A percentile compares a stretch with the other conserved stretches of the same genome.
These are phyloP conservation scores for Pandemis corylana DNA, from an alignment of 2,888 invertebrate species.

Conservation along the genomic window DNA sequence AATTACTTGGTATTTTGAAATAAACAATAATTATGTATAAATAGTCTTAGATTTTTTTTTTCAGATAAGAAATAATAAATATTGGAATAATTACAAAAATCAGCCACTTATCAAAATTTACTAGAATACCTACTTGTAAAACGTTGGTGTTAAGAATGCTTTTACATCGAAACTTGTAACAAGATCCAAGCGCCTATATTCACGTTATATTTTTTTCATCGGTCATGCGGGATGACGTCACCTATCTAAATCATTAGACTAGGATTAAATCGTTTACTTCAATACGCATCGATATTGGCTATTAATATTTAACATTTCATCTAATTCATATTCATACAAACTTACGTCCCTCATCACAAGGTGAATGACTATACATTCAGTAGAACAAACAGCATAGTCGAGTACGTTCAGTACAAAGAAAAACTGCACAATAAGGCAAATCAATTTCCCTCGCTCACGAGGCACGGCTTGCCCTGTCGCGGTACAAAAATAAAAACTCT, in stretches of 20 bases:
- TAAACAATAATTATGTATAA: conserved; percentile 44
- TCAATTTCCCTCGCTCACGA: background rate
- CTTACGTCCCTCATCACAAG: conserved; percentile 19
- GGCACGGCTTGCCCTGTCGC: conserved; percentile 31
- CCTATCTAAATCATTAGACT: conserved; percentile 18
- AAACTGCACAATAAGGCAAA: conserved; percentile 25
- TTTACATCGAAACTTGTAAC: conserved; percentile 39
- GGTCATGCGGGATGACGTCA: conserved; percentile 9
- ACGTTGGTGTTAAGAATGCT: background rate
- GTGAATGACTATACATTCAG: background rate
- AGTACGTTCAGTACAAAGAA: background rate
- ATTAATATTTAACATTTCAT: conserved; percentile 38
- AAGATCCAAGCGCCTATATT: conserved; percentile 37
- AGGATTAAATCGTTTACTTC: conserved; percentile 23
- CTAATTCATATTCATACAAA: conserved; percentile 28
- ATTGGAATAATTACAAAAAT: conserved; percentile 38
- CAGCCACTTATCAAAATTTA: background rate
- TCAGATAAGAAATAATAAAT: conserved; percentile 45
- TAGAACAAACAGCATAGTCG: background rate
- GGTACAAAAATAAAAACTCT: conserved; percentile 61
- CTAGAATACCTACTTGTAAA: background rate
- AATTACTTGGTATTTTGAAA: conserved; percentile 46
- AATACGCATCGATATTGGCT: conserved; percentile 32
- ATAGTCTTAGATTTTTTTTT: conserved; percentile 20
- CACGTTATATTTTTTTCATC: conserved; percentile 3